A percentile compares a stretch with the other conserved stretches of the same genome.
These are phyloP conservation scores for Cyclina sinensis DNA, from an alignment of 1,140 invertebrate species.

Conservation along the genomic window DNA sequence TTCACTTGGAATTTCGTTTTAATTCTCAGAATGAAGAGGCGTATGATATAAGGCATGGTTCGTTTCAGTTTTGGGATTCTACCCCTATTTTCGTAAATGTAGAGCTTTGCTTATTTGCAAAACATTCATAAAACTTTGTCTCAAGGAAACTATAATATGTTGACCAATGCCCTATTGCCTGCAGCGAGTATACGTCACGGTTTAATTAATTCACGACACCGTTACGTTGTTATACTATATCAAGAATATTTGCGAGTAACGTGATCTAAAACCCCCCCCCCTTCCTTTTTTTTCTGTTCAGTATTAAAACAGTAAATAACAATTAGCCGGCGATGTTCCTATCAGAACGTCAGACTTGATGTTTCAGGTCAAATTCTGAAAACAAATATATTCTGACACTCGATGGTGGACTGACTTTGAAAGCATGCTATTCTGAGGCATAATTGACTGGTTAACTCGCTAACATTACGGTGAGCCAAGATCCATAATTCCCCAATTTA, in stretches of 20 bases:
- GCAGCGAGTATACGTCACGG: no score
- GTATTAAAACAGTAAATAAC: conserved; percentile 47
- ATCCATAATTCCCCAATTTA: conserved; percentile 55
- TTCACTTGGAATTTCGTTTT: no score
- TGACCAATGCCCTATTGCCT: no score
- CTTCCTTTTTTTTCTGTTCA: neutral
- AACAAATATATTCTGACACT: conserved; percentile 56
- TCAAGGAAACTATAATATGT: no score
- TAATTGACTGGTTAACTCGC: conserved; percentile 50
- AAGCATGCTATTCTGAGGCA: conserved; percentile 22
- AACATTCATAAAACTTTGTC: no score
- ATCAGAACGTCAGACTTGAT: conserved; percentile 48
- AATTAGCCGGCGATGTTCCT: conserved; percentile 16
- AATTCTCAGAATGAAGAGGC: no score
- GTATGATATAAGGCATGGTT: no score
- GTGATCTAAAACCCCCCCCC: neutral
- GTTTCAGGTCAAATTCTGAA: conserved; percentile 56
- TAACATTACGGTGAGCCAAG: conserved; percentile 29
- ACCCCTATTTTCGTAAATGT: no score
- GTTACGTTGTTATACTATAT: neutral
- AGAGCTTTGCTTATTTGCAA: no score
- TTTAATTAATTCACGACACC: neutral
- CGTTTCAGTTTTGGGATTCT: no score
- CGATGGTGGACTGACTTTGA: conserved; percentile 17
- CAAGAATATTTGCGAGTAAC: neutral